phyloP scores from a whole-genome alignment of 2,113 vertebrate genomes.

The Daphoenositta chrysoptera region DNA sequence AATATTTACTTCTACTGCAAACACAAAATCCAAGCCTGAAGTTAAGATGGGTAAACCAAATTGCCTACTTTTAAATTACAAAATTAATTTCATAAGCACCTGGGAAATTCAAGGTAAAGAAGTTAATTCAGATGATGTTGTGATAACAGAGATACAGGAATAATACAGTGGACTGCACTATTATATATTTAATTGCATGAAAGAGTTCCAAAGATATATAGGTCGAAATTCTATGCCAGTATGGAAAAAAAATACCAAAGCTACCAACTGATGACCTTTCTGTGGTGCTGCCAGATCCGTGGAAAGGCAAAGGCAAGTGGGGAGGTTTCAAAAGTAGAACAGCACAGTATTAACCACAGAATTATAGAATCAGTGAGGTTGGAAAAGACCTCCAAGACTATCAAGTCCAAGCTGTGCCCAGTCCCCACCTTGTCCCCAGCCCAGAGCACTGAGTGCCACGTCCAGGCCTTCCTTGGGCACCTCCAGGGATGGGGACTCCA shows the following conservation, averaged over 20 bases:
- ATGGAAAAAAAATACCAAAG: background rate
- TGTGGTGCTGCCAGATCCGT: background rate
- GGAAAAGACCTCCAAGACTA: background rate
- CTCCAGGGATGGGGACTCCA: background rate
- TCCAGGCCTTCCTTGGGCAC: background rate
- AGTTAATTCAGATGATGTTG: background rate
- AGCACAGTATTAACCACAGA: background rate
- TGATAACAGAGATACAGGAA: background rate
- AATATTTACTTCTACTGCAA: background rate
- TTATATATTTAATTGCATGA: background rate
- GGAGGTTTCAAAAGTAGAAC: background rate
- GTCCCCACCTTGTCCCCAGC: background rate
- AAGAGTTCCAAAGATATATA: background rate
- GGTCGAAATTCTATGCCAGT: background rate
- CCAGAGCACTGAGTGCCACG: background rate
- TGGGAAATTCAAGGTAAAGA: background rate
- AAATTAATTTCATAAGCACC: background rate
- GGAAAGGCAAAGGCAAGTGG: background rate
- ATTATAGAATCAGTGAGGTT: background rate
- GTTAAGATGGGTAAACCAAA: background rate
- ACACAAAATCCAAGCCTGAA: background rate
- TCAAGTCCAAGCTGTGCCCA: rapidly evolving
- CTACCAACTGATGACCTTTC: background rate
- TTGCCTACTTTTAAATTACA: background rate
- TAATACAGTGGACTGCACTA: background rate